Evolutionary conservation across 2,113 vertebrate genomes (phyloP).

Genomic region (Charina bottae): DNA sequence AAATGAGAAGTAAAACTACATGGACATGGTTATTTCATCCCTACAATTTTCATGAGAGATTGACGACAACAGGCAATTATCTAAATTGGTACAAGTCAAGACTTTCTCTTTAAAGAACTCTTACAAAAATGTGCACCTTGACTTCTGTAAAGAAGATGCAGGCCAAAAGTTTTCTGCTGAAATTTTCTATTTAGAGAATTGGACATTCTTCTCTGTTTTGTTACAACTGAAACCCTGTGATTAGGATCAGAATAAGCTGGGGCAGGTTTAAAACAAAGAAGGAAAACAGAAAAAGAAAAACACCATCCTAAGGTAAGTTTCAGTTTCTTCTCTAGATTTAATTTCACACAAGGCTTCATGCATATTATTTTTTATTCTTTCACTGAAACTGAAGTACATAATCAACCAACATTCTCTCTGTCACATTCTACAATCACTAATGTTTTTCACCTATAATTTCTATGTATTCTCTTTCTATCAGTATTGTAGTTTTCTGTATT

Average conservation of each 20-base stretch:
- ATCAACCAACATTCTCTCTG: not conserved
- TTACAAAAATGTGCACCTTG: constrained; percentile 23
- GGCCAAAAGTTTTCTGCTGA: constrained; percentile 17
- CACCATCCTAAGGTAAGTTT: not conserved
- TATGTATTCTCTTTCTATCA: not conserved
- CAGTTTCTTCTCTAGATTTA: not conserved
- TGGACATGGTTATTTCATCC: constrained; percentile 30
- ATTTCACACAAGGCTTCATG: not conserved
- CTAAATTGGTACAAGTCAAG: constrained; percentile 29
- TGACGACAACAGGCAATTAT: constrained; percentile 35
- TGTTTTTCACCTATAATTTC: no score
- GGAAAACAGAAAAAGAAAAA: not conserved
- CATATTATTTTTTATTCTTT: not conserved
- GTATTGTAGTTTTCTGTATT: not conserved
- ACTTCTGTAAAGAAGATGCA: constrained; percentile 18
- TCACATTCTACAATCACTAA: not conserved
- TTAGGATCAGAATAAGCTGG: constrained; percentile 4
- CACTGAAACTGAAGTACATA: not conserved
- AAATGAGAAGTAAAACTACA: constrained; percentile 22
- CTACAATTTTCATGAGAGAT: constrained; percentile 22
- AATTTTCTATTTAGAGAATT: constrained; percentile 33
- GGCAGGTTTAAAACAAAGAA: not conserved
- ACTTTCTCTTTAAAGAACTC: constrained; percentile 22
- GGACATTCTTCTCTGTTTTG: constrained; percentile 6
- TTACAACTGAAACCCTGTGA: constrained; percentile 25